Evolutionary conservation across 2,888 invertebrate species (phyloP).

Genomic region (Troilus luridus): DNA sequence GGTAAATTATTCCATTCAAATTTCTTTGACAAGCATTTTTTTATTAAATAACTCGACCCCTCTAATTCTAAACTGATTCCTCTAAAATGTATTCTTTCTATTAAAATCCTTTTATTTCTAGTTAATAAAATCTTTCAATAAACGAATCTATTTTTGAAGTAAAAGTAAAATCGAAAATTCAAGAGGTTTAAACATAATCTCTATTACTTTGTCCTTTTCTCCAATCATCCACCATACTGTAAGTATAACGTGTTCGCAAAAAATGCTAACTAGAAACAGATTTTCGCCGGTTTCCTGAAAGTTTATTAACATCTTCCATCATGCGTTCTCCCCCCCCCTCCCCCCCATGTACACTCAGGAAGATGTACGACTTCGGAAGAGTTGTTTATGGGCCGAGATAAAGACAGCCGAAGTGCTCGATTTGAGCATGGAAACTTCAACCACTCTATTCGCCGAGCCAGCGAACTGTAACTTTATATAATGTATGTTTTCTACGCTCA

Average conservation of each 20-base stretch:
- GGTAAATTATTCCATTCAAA: too few relatives aligned
- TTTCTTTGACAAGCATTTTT: too few relatives aligned
- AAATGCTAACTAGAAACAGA: background rate
- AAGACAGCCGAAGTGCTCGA: background rate
- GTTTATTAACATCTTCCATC: background rate
- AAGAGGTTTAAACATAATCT: too few relatives aligned
- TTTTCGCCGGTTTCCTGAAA: background rate
- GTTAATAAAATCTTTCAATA: too few relatives aligned
- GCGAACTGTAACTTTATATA: background rate
- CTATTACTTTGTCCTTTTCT: too few relatives aligned
- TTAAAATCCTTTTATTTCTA: too few relatives aligned
- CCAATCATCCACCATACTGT: background rate
- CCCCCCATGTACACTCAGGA: background rate
- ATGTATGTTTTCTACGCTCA: background rate
- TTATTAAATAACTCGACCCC: too few relatives aligned
- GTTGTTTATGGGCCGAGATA: constrained; percentile 1
- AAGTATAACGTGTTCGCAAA: background rate
- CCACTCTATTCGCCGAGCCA: background rate
- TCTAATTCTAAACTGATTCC: too few relatives aligned
- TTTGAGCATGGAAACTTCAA: background rate
- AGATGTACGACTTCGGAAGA: constrained; percentile 3
- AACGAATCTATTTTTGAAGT: too few relatives aligned
- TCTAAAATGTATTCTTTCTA: too few relatives aligned
- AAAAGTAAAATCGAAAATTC: too few relatives aligned
- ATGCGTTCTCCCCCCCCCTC: background rate